Evolutionary conservation across 2,888 invertebrate species (phyloP).

Genomic region (Diaperis boleti): DNA sequence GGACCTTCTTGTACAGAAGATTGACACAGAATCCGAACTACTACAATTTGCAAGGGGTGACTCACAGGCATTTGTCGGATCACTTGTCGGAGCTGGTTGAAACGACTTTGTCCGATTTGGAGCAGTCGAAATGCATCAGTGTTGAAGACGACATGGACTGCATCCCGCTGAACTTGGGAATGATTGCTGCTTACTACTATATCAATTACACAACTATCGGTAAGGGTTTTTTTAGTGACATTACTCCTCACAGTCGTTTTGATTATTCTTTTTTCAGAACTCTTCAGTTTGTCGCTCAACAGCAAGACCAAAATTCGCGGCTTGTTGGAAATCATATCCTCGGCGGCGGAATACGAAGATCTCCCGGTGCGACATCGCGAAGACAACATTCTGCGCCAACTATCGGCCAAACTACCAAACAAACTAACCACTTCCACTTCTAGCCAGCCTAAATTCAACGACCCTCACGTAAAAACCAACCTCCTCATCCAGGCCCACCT

Average conservation of each 20-base stretch:
- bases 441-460: constrained; percentile 85
- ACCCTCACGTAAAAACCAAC: constrained; percentile 98
- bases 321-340: constrained; percentile 96
- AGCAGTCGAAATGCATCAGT: constrained; percentile 97
- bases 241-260: too few species aligned
- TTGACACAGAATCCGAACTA: constrained; percentile 99
- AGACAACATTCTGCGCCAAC: constrained; percentile 81
- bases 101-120: constrained; percentile 92
- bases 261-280: constrained; percentile 76
- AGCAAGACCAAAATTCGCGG: constrained; percentile 98
- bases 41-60: constrained; percentile 96
- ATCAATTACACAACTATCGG: constrained; percentile 99
- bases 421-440: constrained; percentile 74
- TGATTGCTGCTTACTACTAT: constrained; percentile 99
- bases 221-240: constrained; percentile 67
- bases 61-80: constrained; percentile 96
- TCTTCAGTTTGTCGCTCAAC: constrained; percentile 97
- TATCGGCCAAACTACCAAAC: constrained; percentile 70
- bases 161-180: constrained; percentile 95
- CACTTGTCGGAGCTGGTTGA: constrained; percentile 98
- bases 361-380: constrained; percentile 96
- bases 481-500: constrained; percentile 95
- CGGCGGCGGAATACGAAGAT: constrained; percentile 96
- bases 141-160: constrained; percentile 99
- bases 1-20: constrained; percentile 97